Evolutionary conservation across 2,888 invertebrate genomes (phyloP).

Genomic region (Gastrophysa polygoni): DNA sequence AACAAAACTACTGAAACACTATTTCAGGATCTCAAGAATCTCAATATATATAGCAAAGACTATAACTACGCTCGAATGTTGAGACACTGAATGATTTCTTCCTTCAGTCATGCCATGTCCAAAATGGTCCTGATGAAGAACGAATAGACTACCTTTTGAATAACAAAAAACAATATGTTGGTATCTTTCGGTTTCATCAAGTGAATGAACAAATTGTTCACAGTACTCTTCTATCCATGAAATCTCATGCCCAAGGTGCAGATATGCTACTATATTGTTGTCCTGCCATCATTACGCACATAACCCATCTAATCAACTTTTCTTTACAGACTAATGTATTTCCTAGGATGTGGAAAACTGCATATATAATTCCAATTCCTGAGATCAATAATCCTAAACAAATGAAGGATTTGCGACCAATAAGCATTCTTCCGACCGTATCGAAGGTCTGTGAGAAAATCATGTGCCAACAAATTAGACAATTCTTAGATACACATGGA

Average conservation of each 20-base stretch:
- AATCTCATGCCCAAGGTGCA: too few species aligned
- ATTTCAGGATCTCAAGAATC: too few species aligned
- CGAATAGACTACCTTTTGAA: neutral
- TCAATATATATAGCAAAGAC: neutral
- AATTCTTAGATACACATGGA: neutral
- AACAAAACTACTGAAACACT: too few species aligned
- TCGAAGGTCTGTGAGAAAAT: constrained; percentile 9
- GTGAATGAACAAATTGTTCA: too few species aligned
- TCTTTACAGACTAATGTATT: neutral
- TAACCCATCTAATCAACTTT: neutral
- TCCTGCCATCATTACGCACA: neutral
- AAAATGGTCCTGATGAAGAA: neutral
- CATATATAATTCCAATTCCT: neutral
- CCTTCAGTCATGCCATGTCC: neutral
- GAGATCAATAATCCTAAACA: neutral
- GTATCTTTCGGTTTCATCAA: too few species aligned
- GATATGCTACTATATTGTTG: neutral
- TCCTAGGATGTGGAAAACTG: constrained; percentile 6
- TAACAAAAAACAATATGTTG: too few species aligned
- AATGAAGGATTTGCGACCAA: neutral
- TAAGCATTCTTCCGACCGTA: neutral
- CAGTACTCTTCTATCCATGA: too few species aligned
- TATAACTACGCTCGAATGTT: neutral
- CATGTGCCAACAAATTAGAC: neutral
- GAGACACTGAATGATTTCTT: neutral